Evolutionary conservation across 2,888 invertebrate species (phyloP), one percentile per base, ranked within the genome.

Genomic region (Thelaira solivaga): DNA sequence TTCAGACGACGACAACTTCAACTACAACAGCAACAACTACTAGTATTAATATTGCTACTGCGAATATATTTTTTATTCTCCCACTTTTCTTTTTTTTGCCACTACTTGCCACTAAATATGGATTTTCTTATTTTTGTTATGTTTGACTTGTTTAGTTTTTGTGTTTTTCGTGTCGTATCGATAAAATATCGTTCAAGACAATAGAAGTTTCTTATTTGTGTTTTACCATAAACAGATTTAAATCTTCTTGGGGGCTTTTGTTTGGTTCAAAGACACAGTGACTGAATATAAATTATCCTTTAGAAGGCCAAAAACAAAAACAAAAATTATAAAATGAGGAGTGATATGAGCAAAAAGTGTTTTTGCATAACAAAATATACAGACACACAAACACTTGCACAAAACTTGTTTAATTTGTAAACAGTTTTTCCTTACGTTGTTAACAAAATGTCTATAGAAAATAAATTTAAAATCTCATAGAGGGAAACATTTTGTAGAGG

Each of bases 281-380:
- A 72, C 49, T 77, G 62, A 62, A 62, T 72, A 73, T 73, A 77
- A 73, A 73, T 67, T 65, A 76, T 59, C 16, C 49, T 55, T 47
- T 53, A 10, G 47, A 39, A 59, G 39, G 6, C 20, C 10, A 13
- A 20, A n/a, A n/a, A n/a, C n/a, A n/a, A n/a, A n/a, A n/a, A n/a
- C n/a, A n/a, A 20, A 36, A 16, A n/a, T 7, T 47, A 16, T 5
- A 3, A 7, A 20, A 65, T 8, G 31, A 11, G 31, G 7, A 31
- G 3, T 39, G 11, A 41, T 20, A 39, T 16, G 8, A 18, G n/a
- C 2, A 18, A 22, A 45, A n/a, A n/a, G n/a, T n/a, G n/a, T n/a
- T n/a, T n/a, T n/a, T n/a, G n/a, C n/a, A n/a, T n/a, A n/a, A n/a
- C n/a, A n/a, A n/a, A n/a, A n/a, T n/a, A n/a, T n/a, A n/a, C n/a